Evolutionary conservation across 2,888 invertebrate species (phyloP), one percentile per base, ranked within the genome.

Genomic region (Lutraria lutraria): DNA sequence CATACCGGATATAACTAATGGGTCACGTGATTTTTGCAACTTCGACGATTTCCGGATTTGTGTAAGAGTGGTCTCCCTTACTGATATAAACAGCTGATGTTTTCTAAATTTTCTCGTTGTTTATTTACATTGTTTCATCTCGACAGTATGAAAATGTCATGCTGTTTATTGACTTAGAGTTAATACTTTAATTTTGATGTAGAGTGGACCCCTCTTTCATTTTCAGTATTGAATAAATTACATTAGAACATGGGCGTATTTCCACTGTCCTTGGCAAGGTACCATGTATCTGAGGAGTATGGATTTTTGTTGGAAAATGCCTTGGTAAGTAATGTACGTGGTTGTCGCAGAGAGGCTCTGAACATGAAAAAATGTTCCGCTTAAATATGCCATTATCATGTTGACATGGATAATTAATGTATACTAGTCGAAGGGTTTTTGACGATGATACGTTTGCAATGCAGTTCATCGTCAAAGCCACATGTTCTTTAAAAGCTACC

Each of bases 231-330:
- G 43, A 43, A 68, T 68, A 63, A 63, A 25, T 13, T 25, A 6
- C n/a, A n/a, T 68, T 12, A 81, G 25, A 25, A 8, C 19, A 88
- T 89, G 89, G 83, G 82, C 43, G 53, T 84, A 21, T 89, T 84
- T 60, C 76, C 80, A 60, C 53, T 84, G n/a, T 60, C 83, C 31
- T 72, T 89, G 53, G 54, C 72, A 29, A 79, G 82, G 53, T 89
- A 87, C 68, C 63, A 91, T 53, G 72, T 91, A 60, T 89, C 89
- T 29, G 56, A 68, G 10, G 76, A 86, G 72, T 83, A 54, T 83
- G 91, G 91, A 25, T 91, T 91, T 87, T 81, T 91, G 79, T 43
- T 91, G 0, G 81, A 82, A 31, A 80, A 88, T 63, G 88, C 89
- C 63, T n/a, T 88, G 87, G 91, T 91, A 88, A 52, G 76, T 19